Conservation (phyloP, 1,140 invertebrate species). For the Rhynchophorus ferrugineus region DNA sequence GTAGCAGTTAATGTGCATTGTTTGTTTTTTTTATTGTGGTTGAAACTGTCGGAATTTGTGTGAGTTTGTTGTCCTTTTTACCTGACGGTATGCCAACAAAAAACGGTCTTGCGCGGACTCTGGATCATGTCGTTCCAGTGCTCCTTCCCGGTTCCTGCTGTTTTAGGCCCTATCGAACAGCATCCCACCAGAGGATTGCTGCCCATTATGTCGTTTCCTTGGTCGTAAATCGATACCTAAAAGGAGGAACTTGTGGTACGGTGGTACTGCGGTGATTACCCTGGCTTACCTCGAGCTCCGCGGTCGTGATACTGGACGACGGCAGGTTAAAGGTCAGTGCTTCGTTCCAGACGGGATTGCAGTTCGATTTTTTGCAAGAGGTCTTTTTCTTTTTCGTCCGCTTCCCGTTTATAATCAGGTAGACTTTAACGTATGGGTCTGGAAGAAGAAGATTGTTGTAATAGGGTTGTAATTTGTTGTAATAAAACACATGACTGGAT, state of each 20-base stretch:
- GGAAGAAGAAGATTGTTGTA: conserved; percentile 32
- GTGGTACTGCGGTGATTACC: no score
- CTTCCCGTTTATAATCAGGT: conserved; percentile 76
- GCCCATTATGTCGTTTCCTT: conserved; percentile 56
- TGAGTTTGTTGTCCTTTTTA: no score
- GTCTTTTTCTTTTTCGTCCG: conserved; percentile 87
- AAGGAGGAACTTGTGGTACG: no score
- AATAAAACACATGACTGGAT: conserved; percentile 1
- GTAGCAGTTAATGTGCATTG: no score
- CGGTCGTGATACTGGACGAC: conserved; percentile 56
- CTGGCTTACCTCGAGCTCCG: conserved; percentile 71
- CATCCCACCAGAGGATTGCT: conserved; percentile 62
- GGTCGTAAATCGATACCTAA: conserved; percentile 53
- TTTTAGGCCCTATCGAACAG: conserved; percentile 60
- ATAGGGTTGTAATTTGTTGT: not conserved
- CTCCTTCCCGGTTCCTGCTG: conserved; percentile 52
- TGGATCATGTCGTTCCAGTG: conserved; percentile 78
- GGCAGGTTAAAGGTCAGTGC: conserved; percentile 83
- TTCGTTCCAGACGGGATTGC: conserved; percentile 93
- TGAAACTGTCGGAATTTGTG: no score
- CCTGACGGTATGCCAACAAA: conserved; percentile 76
- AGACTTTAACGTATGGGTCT: conserved; percentile 90
- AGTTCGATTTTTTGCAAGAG: conserved; percentile 74
- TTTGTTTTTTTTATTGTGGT: no score
- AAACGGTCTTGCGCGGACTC: conserved; percentile 70